Base-by-base conservation (phyloP, 2,888 invertebrate species). In the Latheticus oryzae region DNA sequence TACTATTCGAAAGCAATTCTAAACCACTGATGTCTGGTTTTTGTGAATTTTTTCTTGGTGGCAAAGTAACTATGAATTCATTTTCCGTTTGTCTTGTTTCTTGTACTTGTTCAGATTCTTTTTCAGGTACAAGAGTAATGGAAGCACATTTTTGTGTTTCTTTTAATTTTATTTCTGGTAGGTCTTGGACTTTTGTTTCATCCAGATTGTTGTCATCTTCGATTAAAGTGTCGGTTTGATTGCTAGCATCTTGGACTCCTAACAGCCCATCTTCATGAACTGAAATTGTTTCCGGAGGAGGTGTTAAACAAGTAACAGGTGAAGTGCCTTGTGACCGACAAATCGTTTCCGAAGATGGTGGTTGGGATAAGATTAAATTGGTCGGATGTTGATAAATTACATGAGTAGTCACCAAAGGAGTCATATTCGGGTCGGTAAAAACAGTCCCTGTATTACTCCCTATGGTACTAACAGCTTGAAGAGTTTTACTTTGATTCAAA, bases 1-100 rank as follows among this genome's bases (percentile, higher is more conserved):
- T 92, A 73, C 93, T 93, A 70, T 93, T 93, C 0, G 93, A 93
- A 13, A 93, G 76, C 26, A 93, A 77, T 73, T 93, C 91, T 19
- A 94, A 78, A 0, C 93, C 93, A 64, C 91, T 91, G 3, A 92
- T 79, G 73, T 93, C 92, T 0, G 90, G 87, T 8, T 79, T 76
- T 1, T 35, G 43, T 38, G 26, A 17, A 35, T 12, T 24, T 33
- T 23, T 60, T 58, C n/a, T n/a, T n/a, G n/a, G n/a, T n/a, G n/a
- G n/a, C n/a, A n/a, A n/a, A n/a, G n/a, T n/a, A n/a, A n/a, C n/a
- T n/a, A n/a, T n/a, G n/a, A n/a, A n/a, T 47, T 65, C 65, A 48
- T 62, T 59, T 62, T 67, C 63, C 58, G 48, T 23, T 7, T 12
- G 35, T 33, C 30, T 43, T 12, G 54, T n/a, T 33, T 47, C 40